phyloP scores from a whole-genome alignment of 2,888 invertebrate species.

The Pseudococcus longispinus region DNA sequence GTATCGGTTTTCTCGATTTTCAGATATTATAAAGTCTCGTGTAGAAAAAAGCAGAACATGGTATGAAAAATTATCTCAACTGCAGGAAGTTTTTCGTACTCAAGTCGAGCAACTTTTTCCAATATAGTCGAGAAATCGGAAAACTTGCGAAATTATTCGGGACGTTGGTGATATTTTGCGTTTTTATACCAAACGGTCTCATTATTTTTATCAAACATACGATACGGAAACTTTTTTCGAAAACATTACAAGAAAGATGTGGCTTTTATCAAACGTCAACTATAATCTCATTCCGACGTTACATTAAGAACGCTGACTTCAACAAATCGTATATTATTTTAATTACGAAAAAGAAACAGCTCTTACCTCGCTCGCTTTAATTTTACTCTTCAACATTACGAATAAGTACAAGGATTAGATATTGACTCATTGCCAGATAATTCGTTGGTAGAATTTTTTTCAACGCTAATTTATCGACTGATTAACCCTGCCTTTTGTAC shows the following conservation, averaged over 20 bases:
- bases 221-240: not conserved
- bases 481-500: not conserved
- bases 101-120: not conserved
- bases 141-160: not conserved
- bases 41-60: not conserved
- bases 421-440: conserved; percentile 16
- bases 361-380: not conserved
- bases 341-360: not conserved
- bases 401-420: not conserved
- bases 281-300: not conserved
- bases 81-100: not conserved
- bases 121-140: not conserved
- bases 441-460: not conserved
- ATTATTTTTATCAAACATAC: not conserved
- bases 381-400: not conserved
- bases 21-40: too few species aligned
- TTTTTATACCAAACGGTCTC: not conserved
- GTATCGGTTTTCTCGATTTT: too few species aligned
- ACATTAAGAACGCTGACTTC: not conserved
- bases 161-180: not conserved
- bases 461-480: not conserved
- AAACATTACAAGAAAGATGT: not conserved
- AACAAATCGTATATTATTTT: not conserved
- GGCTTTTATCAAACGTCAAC: not conserved
- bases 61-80: not conserved